Base-by-base conservation (phyloP, 2,797 vertebrate genomes). In the Apogon talboti region DNA sequence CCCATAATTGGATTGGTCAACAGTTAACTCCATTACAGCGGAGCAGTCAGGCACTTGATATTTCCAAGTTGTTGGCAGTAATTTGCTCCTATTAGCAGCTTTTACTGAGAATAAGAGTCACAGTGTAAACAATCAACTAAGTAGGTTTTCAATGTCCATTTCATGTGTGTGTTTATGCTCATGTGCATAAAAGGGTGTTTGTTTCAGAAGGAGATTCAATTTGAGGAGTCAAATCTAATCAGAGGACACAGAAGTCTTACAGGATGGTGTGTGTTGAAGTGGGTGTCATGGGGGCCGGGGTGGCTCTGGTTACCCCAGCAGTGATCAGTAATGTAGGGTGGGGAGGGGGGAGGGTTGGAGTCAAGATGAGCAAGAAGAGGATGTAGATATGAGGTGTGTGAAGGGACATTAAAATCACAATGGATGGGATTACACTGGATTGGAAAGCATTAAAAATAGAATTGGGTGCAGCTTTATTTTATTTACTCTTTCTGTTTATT, bases 51-150 rank as follows among this genome's bases (percentile, higher is more conserved):
- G 90, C 94, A 95, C 94, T 96, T 94, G 94, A 95, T 89, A 93
- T 93, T 92, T 94, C 91, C 92, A 93, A 95, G 93, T 92, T 93
- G 93, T 94, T 93, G 91, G 91, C 89, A 88, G 91, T 95, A 94
- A 96, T 94, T 93, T 94, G 93, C 90, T 87, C 93, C 92, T 93
- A 95, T 96, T 95, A 96, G 93, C 93, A 93, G 94, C 92, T 95
- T 91, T 93, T 89, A 90, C 61, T 15, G 76, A 91, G 93, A 95
- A 92, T 93, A 94, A 93, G 94, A 95, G 95, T 95, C 95, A 86
- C 87, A 73, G 52, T 52, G 59, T 81, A 90, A 91, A 92, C 90
- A 91, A 74, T 78, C 72, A 66, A 78, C 83, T 65, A 52, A 83
- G 78, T 58, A 77, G 63, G 83, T 78, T 76, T 79, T 86, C 67